Evolutionary conservation across 1,140 invertebrate species (phyloP).

Genomic region (Apis mellifera): DNA sequence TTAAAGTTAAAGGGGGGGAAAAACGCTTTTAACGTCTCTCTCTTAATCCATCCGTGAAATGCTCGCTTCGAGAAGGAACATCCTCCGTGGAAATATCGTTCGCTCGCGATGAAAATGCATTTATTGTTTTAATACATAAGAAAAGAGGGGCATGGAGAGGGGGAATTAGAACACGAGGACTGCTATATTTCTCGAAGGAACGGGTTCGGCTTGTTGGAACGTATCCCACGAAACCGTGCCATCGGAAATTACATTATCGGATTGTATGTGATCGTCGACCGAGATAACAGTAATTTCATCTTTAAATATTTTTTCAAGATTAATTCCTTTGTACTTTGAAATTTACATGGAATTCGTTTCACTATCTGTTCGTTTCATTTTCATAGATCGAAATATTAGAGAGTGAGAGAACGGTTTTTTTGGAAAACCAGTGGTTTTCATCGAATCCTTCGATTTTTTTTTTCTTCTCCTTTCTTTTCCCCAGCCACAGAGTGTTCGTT

Average conservation of each 20-base stretch:
- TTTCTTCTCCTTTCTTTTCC: too few relatives aligned
- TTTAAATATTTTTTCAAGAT: not conserved
- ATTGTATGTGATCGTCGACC: not conserved
- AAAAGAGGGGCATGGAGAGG: too few relatives aligned
- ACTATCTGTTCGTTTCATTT: too few relatives aligned
- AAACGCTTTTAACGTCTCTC: too few relatives aligned
- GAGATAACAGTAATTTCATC: not conserved
- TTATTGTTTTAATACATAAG: not conserved
- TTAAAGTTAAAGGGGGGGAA: too few relatives aligned
- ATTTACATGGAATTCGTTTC: not conserved
- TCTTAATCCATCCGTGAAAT: not conserved
- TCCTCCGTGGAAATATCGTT: not conserved
- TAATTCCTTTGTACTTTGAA: not conserved
- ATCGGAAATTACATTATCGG: not conserved
- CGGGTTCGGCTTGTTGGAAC: not conserved
- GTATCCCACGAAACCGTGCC: not conserved
- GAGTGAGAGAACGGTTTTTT: too few relatives aligned
- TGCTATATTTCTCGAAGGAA: not conserved
- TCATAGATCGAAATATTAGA: too few relatives aligned
- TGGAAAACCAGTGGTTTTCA: too few relatives aligned
- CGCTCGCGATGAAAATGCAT: not conserved
- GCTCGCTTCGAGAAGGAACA: not conserved
- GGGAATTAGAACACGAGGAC: not conserved
- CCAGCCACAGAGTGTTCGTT: too few relatives aligned
- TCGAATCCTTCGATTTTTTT: too few relatives aligned